These are phyloP conservation scores for Crotalus tigris DNA, from an alignment of 2,113 vertebrate genomes.

Conservation along the genomic window DNA sequence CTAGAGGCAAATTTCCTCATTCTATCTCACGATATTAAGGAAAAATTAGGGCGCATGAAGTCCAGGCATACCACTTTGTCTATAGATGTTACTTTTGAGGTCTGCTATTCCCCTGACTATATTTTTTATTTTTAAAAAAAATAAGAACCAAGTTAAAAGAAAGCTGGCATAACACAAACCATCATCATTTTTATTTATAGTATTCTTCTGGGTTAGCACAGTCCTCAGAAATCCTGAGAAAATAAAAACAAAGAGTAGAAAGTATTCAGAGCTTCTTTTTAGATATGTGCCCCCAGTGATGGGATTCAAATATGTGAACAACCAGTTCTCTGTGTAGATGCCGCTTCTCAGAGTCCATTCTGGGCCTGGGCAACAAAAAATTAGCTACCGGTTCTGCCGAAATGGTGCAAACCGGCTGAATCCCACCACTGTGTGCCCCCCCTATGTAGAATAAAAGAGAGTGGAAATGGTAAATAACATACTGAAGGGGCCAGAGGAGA, in stretches of 20 bases:
- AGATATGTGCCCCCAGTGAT: background rate
- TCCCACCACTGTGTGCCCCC: no score
- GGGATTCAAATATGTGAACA: no score
- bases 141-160: background rate
- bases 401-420: no score
- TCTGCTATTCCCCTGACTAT: background rate
- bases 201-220: background rate
- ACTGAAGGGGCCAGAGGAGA: background rate
- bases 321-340: no score
- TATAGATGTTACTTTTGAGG: background rate
- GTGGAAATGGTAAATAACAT: background rate
- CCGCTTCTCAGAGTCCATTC: no score
- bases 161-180: background rate
- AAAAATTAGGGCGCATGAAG: background rate
- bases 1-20: background rate
- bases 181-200: background rate
- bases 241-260: background rate
- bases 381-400: no score
- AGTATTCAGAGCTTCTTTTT: background rate
- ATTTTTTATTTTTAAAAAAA: no score
- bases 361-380: no score
- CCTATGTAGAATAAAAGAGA: background rate
- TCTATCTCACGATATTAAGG: background rate
- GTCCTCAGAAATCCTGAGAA: background rate
- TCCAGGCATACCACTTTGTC: background rate